Percentiles rank a stretch among this genome's conserved stretches.
Evolutionary conservation across 2,888 invertebrate species (phyloP).

Genomic region (Prosopocoilus inquinatus): DNA sequence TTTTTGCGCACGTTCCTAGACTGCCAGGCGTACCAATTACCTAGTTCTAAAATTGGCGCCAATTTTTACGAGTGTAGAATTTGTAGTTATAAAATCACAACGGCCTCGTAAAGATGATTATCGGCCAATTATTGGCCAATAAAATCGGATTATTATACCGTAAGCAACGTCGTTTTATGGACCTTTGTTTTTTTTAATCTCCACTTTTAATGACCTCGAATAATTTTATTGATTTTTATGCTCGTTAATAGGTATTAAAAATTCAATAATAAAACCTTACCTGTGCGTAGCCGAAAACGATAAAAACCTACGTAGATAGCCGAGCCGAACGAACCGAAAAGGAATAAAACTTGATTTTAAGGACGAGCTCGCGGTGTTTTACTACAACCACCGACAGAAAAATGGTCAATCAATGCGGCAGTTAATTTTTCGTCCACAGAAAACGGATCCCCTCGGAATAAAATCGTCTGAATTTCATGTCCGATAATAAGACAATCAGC

Average conservation of each 20-base stretch:
- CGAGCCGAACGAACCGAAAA: too few species aligned
- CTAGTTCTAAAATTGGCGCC: constrained; percentile 15
- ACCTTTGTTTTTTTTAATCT: constrained; percentile 1
- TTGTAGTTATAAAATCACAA: constrained; percentile 41
- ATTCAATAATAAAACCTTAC: constrained; percentile 3
- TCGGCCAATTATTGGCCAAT: constrained; percentile 45
- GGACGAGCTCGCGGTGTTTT: too few species aligned
- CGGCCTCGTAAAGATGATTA: constrained; percentile 42
- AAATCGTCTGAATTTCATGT: too few species aligned
- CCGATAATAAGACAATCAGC: too few species aligned
- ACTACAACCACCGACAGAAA: too few species aligned
- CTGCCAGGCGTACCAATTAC: neutral
- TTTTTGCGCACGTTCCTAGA: neutral
- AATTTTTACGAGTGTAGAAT: constrained; percentile 21
- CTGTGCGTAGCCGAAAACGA: neutral
- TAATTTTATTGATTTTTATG: constrained; percentile 4
- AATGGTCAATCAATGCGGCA: too few species aligned
- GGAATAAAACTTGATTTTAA: too few species aligned
- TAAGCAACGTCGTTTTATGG: constrained; percentile 1
- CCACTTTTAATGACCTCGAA: neutral
- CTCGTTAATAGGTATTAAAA: constrained; percentile 4
- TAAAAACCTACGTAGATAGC: too few species aligned
- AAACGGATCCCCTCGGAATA: too few species aligned
- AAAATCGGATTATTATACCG: constrained; percentile 34
- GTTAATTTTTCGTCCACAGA: too few species aligned